phyloP scores from a whole-genome alignment of 2,797 vertebrate genomes.

The Hippopotamyrus pictus region DNA sequence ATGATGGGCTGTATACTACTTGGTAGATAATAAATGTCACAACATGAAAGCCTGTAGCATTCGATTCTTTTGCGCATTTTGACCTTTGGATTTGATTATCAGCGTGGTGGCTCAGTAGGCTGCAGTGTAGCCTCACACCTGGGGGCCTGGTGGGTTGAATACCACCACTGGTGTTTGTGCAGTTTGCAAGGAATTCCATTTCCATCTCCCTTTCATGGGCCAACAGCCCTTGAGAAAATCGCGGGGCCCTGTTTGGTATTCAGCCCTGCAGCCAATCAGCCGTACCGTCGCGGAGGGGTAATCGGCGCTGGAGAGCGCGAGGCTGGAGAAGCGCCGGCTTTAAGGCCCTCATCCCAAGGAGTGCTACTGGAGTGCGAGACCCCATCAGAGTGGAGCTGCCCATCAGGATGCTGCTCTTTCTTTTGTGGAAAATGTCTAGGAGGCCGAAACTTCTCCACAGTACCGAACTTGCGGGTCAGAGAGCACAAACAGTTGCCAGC shows the following conservation, averaged over 20 bases:
- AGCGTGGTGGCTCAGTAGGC: not conserved
- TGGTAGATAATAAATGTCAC: constrained; percentile 31
- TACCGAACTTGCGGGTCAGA: not conserved
- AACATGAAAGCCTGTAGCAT: not conserved
- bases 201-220: not conserved
- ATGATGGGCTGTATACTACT: constrained; percentile 32
- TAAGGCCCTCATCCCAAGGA: not conserved
- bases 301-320: not conserved
- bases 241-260: not conserved
- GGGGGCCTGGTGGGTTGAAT: not conserved
- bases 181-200: not conserved
- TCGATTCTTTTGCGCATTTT: not conserved
- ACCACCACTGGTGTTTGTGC: not conserved
- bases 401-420: not conserved
- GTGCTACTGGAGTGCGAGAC: not conserved
- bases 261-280: not conserved
- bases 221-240: constrained; percentile 7
- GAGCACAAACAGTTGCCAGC: not conserved
- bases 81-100: not conserved
- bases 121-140: not conserved
- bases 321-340: not conserved
- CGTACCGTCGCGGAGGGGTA: not conserved
- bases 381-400: not conserved
- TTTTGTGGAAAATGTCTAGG: not conserved
- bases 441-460: not conserved